phyloP scores from a whole-genome alignment of 1,140 invertebrate species.

The Mactra quadrangularis region DNA sequence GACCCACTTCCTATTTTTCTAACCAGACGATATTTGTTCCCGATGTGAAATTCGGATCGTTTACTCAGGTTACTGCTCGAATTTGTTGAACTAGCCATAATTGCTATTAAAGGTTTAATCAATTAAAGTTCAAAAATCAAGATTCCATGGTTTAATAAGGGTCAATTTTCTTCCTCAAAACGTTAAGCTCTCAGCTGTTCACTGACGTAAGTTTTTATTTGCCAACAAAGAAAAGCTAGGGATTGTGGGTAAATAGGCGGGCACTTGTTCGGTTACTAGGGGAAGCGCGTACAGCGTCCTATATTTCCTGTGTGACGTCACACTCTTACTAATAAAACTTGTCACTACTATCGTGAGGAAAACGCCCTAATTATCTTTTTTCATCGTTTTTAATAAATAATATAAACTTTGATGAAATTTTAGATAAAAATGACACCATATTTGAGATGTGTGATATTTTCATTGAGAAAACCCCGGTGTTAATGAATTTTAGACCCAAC shows the following conservation, averaged over 20 bases:
- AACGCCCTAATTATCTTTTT: background rate
- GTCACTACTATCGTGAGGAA: background rate
- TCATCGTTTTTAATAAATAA: too few species aligned
- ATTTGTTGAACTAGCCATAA: constrained; percentile 46
- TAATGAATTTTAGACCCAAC: too few species aligned
- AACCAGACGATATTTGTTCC: constrained; percentile 98
- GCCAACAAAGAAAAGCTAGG: constrained; percentile 47
- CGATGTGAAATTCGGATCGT: constrained; percentile 93
- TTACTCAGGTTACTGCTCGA: constrained; percentile 6
- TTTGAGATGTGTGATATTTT: too few species aligned
- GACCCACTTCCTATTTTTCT: constrained; percentile 99
- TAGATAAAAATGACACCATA: too few species aligned
- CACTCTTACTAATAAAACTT: background rate
- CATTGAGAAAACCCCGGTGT: too few species aligned
- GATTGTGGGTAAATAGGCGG: constrained; percentile 59
- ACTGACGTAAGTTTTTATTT: constrained; percentile 19
- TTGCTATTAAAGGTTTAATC: too few species aligned
- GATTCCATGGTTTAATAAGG: background rate
- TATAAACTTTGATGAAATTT: too few species aligned
- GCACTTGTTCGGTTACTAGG: constrained; percentile 55
- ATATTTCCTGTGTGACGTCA: constrained; percentile 55
- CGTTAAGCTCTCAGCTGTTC: constrained; percentile 37
- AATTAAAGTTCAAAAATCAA: background rate
- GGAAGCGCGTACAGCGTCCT: constrained; percentile 52
- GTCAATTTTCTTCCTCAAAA: background rate